Base-by-base conservation (phyloP, 2,888 invertebrate species). In the Lampropteryx suffumata region DNA sequence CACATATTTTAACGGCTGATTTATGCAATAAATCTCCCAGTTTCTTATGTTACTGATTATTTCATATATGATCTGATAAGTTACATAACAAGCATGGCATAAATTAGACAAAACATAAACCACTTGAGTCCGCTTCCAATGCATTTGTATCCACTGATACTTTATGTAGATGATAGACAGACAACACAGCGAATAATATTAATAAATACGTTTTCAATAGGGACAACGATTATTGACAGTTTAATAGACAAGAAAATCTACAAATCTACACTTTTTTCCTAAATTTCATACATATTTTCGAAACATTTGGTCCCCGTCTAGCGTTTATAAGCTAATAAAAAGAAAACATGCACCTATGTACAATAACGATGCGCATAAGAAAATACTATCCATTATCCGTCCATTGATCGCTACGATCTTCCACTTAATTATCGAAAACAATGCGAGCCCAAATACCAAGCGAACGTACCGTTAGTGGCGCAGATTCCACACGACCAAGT, bases 401-500 rank as follows among this genome's bases (percentile, higher is more conserved):
- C 6, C 40, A 57, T 48, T 35, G 24, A 45, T 52, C 27, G 29
- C 39, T 29, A 12, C 28, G 44, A 32, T 37, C 21, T 34, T 24
- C 28, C 27, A 46, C 27, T 33, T 52, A 64, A 68, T 68, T 71
- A 70, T 70, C 70, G 70, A 76, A 85, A 86, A 87, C 82, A 85
- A 85, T 83, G 79, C 73, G 68, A 73, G 69, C 73, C 64, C 62
- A 73, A 72, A 66, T 64, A 67, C 62, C 71, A 60, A 65, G 55
- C 54, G 50, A 48, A 35, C 62, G 61, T 76, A 79, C 87, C 86
- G 84, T 85, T 87, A 84, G 69, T 73, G 71, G 67, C 74, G 71
- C 69, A 69, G 67, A 72, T 70, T 63, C 40, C 37, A 56, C 56
- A 70, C 71, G 72, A 73, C 76, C 73, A 65, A 67, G 68, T 69